A percentile compares a stretch with the other conserved stretches of the same genome.
phyloP scores from a whole-genome alignment of 2,113 vertebrate genomes.

The Pseudolaguvia tuberculata region DNA sequence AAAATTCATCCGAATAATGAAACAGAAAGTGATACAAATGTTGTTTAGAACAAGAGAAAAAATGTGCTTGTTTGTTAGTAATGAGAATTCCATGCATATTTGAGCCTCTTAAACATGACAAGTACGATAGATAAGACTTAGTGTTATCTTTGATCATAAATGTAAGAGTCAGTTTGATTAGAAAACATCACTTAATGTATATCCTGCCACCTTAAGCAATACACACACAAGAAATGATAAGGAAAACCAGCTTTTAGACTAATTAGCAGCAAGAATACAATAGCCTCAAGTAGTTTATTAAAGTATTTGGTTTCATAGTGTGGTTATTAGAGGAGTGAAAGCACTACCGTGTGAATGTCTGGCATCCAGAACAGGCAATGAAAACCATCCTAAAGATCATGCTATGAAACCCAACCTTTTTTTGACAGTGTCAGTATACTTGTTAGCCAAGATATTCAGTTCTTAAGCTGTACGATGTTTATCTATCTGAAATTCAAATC shows the following conservation, averaged over 20 bases:
- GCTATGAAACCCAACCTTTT: conserved; percentile 19
- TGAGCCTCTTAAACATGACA: conserved; percentile 52
- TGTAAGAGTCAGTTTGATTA: neutral
- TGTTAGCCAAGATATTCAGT: neutral
- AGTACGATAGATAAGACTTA: conserved; percentile 32
- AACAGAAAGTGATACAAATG: neutral
- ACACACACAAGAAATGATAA: conserved; percentile 37
- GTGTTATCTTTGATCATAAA: conserved; percentile 41
- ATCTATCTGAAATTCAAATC: neutral
- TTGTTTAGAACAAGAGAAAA: conserved; percentile 32
- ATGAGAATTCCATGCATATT: conserved; percentile 60
- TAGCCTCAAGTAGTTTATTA: conserved; percentile 44
- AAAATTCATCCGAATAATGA: conserved; percentile 3
- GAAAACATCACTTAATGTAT: neutral
- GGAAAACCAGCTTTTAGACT: conserved; percentile 45
- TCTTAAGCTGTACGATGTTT: neutral
- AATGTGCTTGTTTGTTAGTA: conserved; percentile 48
- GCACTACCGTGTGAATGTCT: conserved; percentile 23
- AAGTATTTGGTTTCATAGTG: conserved; percentile 56
- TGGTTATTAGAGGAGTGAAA: conserved; percentile 10
- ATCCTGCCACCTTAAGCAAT: neutral
- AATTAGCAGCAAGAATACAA: conserved; percentile 41
- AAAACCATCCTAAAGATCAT: conserved; percentile 11
- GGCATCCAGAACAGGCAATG: conserved; percentile 23
- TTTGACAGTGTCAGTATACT: neutral